Conservation (phyloP, 2,888 invertebrate genomes). For the Cephus pulcher region DNA sequence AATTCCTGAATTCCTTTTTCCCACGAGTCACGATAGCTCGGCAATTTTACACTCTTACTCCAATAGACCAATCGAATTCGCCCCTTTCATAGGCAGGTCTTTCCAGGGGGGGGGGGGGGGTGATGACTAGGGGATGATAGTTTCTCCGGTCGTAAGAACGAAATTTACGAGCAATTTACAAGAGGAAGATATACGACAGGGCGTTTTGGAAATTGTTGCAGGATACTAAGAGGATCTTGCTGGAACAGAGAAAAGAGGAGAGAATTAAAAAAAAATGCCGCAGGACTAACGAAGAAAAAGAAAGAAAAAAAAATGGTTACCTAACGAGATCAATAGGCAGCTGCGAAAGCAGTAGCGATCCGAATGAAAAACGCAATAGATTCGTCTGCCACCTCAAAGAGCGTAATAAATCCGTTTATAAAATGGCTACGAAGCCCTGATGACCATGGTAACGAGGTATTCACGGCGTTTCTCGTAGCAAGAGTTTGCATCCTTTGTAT, state of each 20-base stretch:
- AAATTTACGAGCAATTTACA: background rate
- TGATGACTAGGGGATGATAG: background rate
- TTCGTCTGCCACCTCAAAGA: background rate
- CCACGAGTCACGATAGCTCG: too few relatives aligned
- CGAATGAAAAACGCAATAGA: background rate
- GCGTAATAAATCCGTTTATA: conserved; percentile 3
- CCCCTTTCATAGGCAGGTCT: too few relatives aligned
- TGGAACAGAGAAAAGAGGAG: background rate
- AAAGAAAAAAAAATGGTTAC: background rate
- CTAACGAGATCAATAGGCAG: background rate
- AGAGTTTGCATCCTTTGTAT: background rate
- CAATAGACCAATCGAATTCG: too few relatives aligned
- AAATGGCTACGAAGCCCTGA: background rate
- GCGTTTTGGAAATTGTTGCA: background rate
- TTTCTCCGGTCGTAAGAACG: background rate
- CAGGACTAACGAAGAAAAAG: background rate
- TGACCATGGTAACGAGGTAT: background rate
- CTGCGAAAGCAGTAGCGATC: background rate
- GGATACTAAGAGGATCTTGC: background rate
- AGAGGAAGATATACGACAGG: background rate
- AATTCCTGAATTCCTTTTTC: too few relatives aligned
- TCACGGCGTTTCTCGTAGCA: background rate
- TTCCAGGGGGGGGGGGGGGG: too few relatives aligned
- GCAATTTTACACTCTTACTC: too few relatives aligned
- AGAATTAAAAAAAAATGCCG: background rate